phyloP scores from a whole-genome alignment of 2,113 vertebrate species.

The Pseudopipra pipra region DNA sequence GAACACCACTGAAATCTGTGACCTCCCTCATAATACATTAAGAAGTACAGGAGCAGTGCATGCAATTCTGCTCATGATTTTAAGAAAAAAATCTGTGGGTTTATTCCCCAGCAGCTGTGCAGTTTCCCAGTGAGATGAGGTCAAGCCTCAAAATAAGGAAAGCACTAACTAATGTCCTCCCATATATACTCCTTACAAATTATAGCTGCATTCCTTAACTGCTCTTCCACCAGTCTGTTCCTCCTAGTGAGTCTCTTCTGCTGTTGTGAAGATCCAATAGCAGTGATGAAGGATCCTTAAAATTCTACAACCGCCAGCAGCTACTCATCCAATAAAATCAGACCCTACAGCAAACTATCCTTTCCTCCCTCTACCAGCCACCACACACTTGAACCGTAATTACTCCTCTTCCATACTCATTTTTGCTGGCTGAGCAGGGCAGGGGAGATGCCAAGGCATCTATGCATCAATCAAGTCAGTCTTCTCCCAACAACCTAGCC shows the following conservation, averaged over 20 bases:
- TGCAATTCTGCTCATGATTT: not conserved
- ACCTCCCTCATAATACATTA: not conserved
- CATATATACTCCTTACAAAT: not conserved
- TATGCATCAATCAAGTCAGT: not conserved
- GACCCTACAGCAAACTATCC: not conserved
- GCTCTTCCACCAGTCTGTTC: not conserved
- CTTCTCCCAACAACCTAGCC: not conserved
- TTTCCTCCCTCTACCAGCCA: not conserved
- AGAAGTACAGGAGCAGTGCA: not conserved
- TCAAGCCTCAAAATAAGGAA: conserved; percentile 11
- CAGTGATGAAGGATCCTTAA: not conserved
- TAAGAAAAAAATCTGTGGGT: not conserved
- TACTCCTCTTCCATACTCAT: not conserved
- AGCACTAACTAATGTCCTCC: not conserved
- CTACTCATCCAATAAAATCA: not conserved
- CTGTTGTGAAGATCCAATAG: not conserved
- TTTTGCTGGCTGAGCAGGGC: not conserved
- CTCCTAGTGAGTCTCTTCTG: not conserved
- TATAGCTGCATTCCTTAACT: not conserved
- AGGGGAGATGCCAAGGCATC: not conserved
- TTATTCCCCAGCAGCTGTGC: not conserved
- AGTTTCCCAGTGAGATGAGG: not conserved
- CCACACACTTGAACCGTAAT: not conserved
- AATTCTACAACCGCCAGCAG: not conserved
- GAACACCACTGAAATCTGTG: not conserved